Conservation (phyloP, 1,140 invertebrate genomes). For the Oppia nitens region DNA sequence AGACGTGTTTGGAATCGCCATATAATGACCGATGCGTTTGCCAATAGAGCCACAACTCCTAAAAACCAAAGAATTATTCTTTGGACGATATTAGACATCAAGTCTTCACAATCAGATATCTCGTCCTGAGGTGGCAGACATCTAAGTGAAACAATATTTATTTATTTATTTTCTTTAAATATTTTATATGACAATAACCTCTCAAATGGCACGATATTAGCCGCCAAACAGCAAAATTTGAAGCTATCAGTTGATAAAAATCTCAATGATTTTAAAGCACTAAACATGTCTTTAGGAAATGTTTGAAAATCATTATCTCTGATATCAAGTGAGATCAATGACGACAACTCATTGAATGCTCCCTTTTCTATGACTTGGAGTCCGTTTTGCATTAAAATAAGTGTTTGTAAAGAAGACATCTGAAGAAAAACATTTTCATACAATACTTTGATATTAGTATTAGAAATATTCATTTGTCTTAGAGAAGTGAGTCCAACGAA, state of each 20-base stretch:
- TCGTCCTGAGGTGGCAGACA: conserved; percentile 31
- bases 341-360: conserved; percentile 24
- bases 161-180: not conserved
- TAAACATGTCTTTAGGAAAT: conserved; percentile 26
- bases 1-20: conserved; percentile 28
- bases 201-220: conserved; percentile 4
- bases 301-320: conserved; percentile 21
- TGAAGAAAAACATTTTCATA: conserved; percentile 10
- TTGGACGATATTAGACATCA: conserved; percentile 32
- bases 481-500: conserved; percentile 19
- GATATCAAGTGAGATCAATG: conserved; percentile 13
- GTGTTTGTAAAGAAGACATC: conserved; percentile 9
- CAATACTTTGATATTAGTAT: conserved; percentile 1
- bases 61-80: conserved; percentile 31
- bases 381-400: conserved; percentile 23
- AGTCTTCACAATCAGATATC: conserved; percentile 34
- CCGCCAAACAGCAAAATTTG: conserved; percentile 31
- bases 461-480: conserved; percentile 14
- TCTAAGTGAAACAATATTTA: conserved; percentile 18
- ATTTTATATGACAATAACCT: not conserved
- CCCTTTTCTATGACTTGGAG: conserved; percentile 26
- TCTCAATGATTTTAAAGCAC: conserved; percentile 24
- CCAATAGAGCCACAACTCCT: conserved; percentile 30
- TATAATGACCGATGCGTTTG: conserved; percentile 31
- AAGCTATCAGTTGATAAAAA: conserved; percentile 30